phyloP scores from a whole-genome alignment of 2,113 vertebrate species.

The Microcebus griseorufus region DNA sequence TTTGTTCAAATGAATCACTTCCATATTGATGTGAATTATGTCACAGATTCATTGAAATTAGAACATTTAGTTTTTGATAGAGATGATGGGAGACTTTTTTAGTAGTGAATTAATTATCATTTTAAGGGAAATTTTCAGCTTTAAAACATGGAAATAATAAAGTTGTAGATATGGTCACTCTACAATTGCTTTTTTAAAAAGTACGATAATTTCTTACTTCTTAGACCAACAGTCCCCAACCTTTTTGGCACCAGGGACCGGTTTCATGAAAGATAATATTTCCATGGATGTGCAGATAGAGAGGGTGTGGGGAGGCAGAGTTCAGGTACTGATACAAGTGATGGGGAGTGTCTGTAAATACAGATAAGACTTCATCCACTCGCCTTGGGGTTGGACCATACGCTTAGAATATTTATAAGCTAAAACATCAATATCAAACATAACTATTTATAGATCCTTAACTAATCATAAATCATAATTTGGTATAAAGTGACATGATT shows the following conservation, averaged over 20 bases:
- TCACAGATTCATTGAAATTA: constrained; percentile 63
- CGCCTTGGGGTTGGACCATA: no score
- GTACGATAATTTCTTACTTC: neutral
- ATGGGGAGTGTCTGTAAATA: no score
- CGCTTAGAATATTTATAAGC: neutral
- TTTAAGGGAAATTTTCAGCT: constrained; percentile 49
- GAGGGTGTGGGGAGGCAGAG: no score
- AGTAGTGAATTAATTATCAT: neutral
- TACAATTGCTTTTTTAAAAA: neutral
- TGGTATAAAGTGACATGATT: neutral
- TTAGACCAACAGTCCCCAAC: neutral
- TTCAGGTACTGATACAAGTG: no score
- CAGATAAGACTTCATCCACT: no score
- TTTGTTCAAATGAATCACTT: constrained; percentile 69
- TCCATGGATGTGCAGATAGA: no score
- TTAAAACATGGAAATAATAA: constrained; percentile 2
- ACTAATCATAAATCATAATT: neutral
- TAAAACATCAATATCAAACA: neutral
- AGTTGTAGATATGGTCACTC: neutral
- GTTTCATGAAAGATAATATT: no score
- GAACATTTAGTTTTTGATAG: neutral
- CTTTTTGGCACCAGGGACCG: no score
- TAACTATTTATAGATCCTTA: neutral
- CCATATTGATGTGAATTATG: constrained; percentile 63
- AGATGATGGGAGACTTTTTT: constrained; percentile 42